Evolutionary conservation across 2,888 invertebrate species (phyloP), one percentile per base, ranked within the genome.

Genomic region (Meiosimyza decipiens): DNA sequence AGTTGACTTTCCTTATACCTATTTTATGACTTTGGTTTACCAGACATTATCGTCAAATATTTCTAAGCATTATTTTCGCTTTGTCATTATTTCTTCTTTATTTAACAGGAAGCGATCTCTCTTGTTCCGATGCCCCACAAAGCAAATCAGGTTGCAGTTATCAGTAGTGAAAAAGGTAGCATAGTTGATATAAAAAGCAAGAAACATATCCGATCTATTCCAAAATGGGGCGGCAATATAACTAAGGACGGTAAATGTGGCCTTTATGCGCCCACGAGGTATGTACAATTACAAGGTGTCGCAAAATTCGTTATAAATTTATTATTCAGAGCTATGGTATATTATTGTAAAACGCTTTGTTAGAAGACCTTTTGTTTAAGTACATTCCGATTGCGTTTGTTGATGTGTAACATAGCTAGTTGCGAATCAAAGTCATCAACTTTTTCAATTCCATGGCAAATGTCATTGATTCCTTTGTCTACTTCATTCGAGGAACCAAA

Each of bases 201-300:
- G 81, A 93, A 94, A 80, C 92, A 95, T 76, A 88, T 97, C n/a
- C 90, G 97, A 68, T 92, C 94, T 0, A 92, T 98, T 15, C 92
- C 94, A 0, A 94, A 96, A 80, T 98, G 98, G 98, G 95, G 95
- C 77, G 98, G 98, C 0, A 92, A 91, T 68, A 92, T 95, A 78
- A 95, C 95, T 0, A 90, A 90, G 76, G 96, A 96, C 82, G 96
- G 96, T 2, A 96, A 95, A 85, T 92, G 92, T 78, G 99, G 98
- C 0, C 89, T 99, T 0, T 97, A 95, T 83, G 98, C 99, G 0
- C 98, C 99, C 0, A 89, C 93, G 54, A 89, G 91, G 91, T 90
- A 83, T 69, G 51, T 68, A 40, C 6, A 4, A 16, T 1, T 40
- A 40, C 28, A 28, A 28, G 3, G 28, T 28, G 28, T 28, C 28